phyloP scores from a whole-genome alignment of 1,140 invertebrate species.

The Rhyzopertha dominica region DNA sequence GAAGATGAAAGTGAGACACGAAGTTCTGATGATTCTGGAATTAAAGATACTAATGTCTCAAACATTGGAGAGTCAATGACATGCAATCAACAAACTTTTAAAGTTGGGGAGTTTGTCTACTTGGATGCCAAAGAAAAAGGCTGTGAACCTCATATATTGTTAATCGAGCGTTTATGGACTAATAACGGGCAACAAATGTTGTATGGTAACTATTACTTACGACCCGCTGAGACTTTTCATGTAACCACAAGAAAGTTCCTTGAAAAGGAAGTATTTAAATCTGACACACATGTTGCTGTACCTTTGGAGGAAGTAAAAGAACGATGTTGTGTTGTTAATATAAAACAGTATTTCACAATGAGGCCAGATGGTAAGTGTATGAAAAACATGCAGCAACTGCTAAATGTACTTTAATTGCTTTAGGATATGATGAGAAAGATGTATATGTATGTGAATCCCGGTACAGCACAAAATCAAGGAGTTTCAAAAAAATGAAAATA shows the following conservation, averaged over 20 bases:
- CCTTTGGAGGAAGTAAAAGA: conserved; percentile 86
- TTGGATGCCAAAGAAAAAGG: conserved; percentile 71
- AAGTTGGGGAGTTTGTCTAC: conserved; percentile 88
- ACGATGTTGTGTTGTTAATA: conserved; percentile 88
- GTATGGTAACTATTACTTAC: conserved; percentile 80
- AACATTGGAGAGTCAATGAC: conserved; percentile 53
- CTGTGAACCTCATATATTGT: conserved; percentile 76
- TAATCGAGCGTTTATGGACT: conserved; percentile 84
- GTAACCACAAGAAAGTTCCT: conserved; percentile 91
- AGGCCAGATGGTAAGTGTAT: conserved; percentile 63
- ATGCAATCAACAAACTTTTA: conserved; percentile 68
- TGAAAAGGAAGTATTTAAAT: conserved; percentile 95
- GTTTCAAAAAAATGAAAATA: conserved; percentile 89
- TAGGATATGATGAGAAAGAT: conserved; percentile 83
- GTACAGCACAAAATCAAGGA: conserved; percentile 77
- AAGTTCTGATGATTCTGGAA: conserved; percentile 42
- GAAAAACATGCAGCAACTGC: conserved; percentile 5
- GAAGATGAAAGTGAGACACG: conserved; percentile 68
- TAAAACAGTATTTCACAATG: conserved; percentile 92
- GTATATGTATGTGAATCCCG: conserved; percentile 96
- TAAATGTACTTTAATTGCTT: conserved; percentile 14
- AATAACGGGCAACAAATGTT: conserved; percentile 82
- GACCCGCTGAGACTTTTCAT: conserved; percentile 87
- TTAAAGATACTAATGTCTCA: conserved; percentile 31
- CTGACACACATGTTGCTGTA: conserved; percentile 77